Evolutionary conservation across 2,888 invertebrate species (phyloP).

Genomic region (Lycocerus yunnanus): DNA sequence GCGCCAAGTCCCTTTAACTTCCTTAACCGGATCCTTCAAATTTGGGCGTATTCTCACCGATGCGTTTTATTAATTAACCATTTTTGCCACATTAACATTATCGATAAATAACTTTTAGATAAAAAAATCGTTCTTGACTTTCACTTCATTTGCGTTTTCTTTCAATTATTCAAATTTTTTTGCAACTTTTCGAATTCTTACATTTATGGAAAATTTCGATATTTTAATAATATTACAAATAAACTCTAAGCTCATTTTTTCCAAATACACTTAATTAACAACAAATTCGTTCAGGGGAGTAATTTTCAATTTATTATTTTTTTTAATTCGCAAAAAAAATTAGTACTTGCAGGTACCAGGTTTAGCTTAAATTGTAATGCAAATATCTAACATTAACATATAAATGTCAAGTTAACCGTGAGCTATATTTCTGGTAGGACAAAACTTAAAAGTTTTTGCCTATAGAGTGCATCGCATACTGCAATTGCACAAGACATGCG

Average conservation of each 20-base stretch:
- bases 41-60: slow-evolving; percentile 11
- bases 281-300: neutral
- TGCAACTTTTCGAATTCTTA: neutral
- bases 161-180: neutral
- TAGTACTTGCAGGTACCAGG: slow-evolving; percentile 27
- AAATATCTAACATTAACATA: slow-evolving; percentile 51
- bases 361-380: slow-evolving; percentile 41
- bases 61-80: neutral
- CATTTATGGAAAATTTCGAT: neutral
- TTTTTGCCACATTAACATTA: neutral
- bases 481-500: slow-evolving; percentile 46
- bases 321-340: neutral
- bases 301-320: neutral
- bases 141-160: neutral
- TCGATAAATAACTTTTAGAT: neutral
- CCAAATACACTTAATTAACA: too few species aligned
- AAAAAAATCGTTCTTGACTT: neutral
- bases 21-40: neutral
- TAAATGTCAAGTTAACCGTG: slow-evolving; percentile 54
- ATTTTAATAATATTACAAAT: neutral
- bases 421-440: slow-evolving; percentile 47
- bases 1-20: neutral
- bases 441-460: slow-evolving; percentile 56
- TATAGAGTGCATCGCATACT: slow-evolving; percentile 59
- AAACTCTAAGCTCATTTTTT: neutral